These are phyloP conservation scores for Phyto melanocephala DNA, from an alignment of 2,888 invertebrate genomes.

Conservation along the genomic window DNA sequence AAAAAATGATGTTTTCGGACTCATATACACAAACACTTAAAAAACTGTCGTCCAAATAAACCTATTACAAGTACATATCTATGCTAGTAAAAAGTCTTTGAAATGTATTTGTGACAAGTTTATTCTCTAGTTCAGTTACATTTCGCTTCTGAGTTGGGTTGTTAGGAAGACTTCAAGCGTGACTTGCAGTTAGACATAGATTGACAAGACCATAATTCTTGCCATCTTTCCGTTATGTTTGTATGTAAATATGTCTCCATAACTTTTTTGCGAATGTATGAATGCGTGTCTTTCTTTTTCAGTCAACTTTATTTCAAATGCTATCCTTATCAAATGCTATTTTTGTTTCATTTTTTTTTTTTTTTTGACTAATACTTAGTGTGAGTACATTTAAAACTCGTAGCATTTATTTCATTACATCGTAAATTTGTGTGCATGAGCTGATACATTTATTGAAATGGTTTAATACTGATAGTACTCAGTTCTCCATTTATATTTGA, in stretches of 20 bases:
- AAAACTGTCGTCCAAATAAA: no score
- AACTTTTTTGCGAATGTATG: neutral
- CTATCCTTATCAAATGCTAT: neutral
- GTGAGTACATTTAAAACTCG: no score
- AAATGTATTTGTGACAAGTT: no score
- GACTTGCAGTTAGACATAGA: no score
- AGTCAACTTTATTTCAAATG: neutral
- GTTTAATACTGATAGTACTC: neutral
- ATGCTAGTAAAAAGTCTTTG: no score
- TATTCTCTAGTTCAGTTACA: no score
- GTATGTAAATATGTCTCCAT: neutral
- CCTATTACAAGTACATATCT: no score
- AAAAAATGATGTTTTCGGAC: no score
- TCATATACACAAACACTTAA: no score
- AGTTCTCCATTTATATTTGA: neutral
- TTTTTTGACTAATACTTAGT: neutral
- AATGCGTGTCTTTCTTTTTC: neutral
- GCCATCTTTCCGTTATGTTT: neutral
- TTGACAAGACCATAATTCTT: neutral
- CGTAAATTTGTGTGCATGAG: neutral
- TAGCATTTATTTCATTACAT: neutral
- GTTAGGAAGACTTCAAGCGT: neutral
- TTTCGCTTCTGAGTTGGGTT: no score
- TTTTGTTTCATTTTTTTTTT: neutral
- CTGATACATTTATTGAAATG: constrained; percentile 1